Evolutionary conservation across 2,113 vertebrate genomes (phyloP).

Genomic region (Lamprotornis superbus): DNA sequence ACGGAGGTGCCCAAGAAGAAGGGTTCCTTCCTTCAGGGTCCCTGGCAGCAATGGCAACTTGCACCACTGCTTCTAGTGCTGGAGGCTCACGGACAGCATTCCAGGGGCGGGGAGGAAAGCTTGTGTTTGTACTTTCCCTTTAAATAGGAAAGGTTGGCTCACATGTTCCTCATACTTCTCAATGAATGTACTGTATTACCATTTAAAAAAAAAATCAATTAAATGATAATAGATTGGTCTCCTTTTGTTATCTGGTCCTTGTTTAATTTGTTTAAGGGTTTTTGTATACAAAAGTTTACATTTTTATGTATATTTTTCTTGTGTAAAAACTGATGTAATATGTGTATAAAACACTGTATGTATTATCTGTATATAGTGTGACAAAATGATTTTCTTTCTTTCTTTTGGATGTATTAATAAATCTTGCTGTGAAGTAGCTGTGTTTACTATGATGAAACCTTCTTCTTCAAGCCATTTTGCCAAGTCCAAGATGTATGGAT

Average conservation of each 20-base stretch:
- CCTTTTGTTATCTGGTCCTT: slow-evolving; percentile 99
- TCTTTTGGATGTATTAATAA: slow-evolving; percentile 99
- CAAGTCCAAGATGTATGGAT: background rate
- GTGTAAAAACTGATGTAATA: slow-evolving; percentile 99
- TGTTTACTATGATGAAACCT: slow-evolving; percentile 46
- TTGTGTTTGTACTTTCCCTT: slow-evolving; percentile 77
- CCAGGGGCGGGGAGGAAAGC: slow-evolving; percentile 41
- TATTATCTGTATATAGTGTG: slow-evolving; percentile 99
- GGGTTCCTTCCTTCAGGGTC: background rate
- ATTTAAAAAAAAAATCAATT: slow-evolving; percentile 86
- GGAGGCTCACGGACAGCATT: slow-evolving; percentile 37
- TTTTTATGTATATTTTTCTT: slow-evolving; percentile 99
- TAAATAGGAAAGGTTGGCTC: slow-evolving; percentile 83
- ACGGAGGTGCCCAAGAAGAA: background rate
- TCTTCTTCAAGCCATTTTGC: slow-evolving; percentile 25
- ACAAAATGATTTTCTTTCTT: slow-evolving; percentile 98
- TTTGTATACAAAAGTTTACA: slow-evolving; percentile 99
- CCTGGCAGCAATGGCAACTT: background rate
- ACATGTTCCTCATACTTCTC: slow-evolving; percentile 85
- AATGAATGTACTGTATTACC: slow-evolving; percentile 99
- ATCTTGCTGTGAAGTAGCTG: slow-evolving; percentile 98
- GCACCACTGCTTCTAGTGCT: background rate
- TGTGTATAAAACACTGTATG: slow-evolving; percentile 99
- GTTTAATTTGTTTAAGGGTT: slow-evolving; percentile 99
- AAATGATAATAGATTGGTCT: slow-evolving; percentile 95